phyloP scores from a whole-genome alignment of 2,797 vertebrate genomes.

The Rhinogobio ventralis region DNA sequence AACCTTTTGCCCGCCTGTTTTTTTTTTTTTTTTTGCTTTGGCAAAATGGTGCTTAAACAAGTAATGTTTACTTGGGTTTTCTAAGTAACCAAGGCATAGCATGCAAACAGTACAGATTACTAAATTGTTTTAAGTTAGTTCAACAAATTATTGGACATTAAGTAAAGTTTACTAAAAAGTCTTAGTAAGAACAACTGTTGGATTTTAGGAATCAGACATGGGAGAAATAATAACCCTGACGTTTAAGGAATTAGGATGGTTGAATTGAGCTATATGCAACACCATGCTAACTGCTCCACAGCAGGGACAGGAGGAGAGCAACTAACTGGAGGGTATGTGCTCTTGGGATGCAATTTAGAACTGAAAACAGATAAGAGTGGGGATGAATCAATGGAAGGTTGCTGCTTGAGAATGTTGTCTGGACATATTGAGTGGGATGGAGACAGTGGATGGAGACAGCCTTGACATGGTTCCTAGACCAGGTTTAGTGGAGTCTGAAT shows the following conservation, averaged over 20 bases:
- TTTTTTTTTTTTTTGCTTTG: no score
- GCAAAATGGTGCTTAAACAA: no score
- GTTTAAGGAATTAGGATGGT: slow-evolving; percentile 52
- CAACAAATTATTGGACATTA: no score
- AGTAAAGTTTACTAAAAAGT: no score
- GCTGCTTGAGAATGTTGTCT: slow-evolving; percentile 37
- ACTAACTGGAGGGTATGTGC: slow-evolving; percentile 18
- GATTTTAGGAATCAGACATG: slow-evolving; percentile 14
- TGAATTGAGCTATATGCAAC: slow-evolving; percentile 55
- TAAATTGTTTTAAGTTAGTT: no score
- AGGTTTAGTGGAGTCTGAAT: slow-evolving; percentile 48
- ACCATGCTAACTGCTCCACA: slow-evolving; percentile 41
- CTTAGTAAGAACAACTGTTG: no score
- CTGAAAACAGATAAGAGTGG: slow-evolving; percentile 34
- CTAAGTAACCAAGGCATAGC: no score
- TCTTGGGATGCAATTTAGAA: slow-evolving; percentile 44
- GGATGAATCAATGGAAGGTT: slow-evolving; percentile 36
- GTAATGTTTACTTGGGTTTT: no score
- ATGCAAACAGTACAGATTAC: no score
- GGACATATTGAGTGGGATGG: slow-evolving; percentile 47
- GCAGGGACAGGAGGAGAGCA: slow-evolving; percentile 13
- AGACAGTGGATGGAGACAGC: slow-evolving; percentile 45
- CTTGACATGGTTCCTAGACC: slow-evolving; percentile 54
- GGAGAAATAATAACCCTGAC: slow-evolving; percentile 55
- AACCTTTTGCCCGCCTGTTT: no score